phyloP scores from a whole-genome alignment of 2,888 invertebrate genomes.

The Hofmannophila pseudospretella region DNA sequence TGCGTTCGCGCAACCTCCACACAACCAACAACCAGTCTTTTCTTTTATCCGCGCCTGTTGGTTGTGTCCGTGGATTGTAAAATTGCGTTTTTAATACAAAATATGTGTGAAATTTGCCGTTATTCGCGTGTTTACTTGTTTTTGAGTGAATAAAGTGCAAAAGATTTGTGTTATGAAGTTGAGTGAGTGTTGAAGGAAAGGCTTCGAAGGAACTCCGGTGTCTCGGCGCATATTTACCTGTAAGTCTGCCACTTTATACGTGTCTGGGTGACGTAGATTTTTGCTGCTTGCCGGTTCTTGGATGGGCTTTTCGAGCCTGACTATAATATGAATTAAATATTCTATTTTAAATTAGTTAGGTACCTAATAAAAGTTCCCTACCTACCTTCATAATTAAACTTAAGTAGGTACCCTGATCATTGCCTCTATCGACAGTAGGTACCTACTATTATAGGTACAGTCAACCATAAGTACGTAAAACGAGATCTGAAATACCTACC shows the following conservation, averaged over 20 bases:
- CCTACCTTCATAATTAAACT: background rate
- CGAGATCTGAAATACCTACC: no score
- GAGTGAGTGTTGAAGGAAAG: conserved; percentile 61
- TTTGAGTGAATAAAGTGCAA: conserved; percentile 52
- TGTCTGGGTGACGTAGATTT: conserved; percentile 61
- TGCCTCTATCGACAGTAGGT: no score
- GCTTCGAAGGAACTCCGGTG: conserved; percentile 55
- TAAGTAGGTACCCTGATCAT: no score
- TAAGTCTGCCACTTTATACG: conserved; percentile 61
- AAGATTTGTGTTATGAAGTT: conserved; percentile 70
- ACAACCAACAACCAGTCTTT: conserved; percentile 51
- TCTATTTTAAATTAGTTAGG: background rate
- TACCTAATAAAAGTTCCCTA: background rate
- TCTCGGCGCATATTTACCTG: conserved; percentile 58
- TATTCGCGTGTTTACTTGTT: conserved; percentile 52
- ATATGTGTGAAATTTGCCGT: conserved; percentile 65
- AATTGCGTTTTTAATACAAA: conserved; percentile 44
- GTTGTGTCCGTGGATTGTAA: conserved; percentile 36
- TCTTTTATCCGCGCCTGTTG: conserved; percentile 51
- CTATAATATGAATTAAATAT: background rate
- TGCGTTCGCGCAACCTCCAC: conserved; percentile 53
- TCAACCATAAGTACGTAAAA: no score
- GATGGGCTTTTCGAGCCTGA: background rate
- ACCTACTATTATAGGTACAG: no score
- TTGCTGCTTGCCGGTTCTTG: conserved; percentile 10